Percentiles rank a stretch among this genome's conserved stretches.
These are phyloP conservation scores for Brachirus orientalis DNA, from an alignment of 2,113 vertebrate species.

Conservation along the genomic window DNA sequence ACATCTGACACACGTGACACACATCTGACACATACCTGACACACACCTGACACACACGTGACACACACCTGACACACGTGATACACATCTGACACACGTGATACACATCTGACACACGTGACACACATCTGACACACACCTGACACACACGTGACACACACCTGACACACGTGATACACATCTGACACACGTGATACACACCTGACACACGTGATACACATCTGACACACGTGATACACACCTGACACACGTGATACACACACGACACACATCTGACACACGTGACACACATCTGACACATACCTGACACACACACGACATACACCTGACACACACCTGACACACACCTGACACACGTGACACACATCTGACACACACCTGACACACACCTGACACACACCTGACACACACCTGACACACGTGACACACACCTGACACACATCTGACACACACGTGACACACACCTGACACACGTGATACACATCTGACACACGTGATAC, in stretches of 20 bases:
- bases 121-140: neutral
- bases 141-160: neutral
- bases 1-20: too few species aligned
- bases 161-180: too few species aligned
- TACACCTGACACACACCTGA: slow-evolving; percentile 2
- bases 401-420: neutral
- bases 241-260: too few species aligned
- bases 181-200: neutral
- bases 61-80: neutral
- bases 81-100: neutral
- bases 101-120: too few species aligned
- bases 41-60: neutral
- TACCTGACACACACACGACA: slow-evolving; percentile 1
- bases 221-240: neutral
- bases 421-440: slow-evolving; percentile 1
- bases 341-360: too few species aligned
- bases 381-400: neutral
- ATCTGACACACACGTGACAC: too few species aligned
- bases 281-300: slow-evolving; percentile 6
- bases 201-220: too few species aligned
- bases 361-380: too few species aligned
- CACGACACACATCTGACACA: too few species aligned
- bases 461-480: too few species aligned
- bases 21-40: too few species aligned
- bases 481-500: too few species aligned